Percentiles rank a stretch among this genome's conserved stretches.
Conservation (phyloP, 2,888 invertebrate species). For the Girardia tigrina region DNA sequence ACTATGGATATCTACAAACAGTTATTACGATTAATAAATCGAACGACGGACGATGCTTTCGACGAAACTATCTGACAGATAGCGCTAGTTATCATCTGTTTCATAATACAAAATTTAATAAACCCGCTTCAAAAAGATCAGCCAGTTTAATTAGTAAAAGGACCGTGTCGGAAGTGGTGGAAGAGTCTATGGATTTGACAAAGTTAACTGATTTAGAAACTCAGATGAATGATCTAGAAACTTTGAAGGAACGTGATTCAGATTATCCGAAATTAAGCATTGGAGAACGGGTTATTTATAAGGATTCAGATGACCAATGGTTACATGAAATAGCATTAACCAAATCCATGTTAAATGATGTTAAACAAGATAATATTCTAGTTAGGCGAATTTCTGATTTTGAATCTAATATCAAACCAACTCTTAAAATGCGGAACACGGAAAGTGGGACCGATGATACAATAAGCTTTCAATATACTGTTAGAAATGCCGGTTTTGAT, state of each 20-base stretch:
- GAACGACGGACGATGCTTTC: neutral
- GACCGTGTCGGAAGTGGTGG: neutral
- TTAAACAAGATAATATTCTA: neutral
- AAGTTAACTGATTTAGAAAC: neutral
- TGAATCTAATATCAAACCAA: too few species aligned
- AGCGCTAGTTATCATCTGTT: neutral
- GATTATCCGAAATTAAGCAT: neutral
- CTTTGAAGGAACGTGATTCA: neutral
- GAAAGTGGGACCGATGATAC: too few species aligned
- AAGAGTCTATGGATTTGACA: neutral
- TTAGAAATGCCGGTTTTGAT: too few species aligned
- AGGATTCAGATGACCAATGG: neutral
- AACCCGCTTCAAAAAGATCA: too few species aligned
- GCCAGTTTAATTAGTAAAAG: neutral
- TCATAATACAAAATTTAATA: too few species aligned
- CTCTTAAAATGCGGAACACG: too few species aligned
- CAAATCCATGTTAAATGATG: neutral
- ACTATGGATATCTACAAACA: neutral
- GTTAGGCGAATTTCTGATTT: too few species aligned
- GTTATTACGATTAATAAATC: conserved; percentile 1
- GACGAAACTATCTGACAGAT: neutral
- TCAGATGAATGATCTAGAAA: neutral
- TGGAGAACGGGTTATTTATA: neutral
- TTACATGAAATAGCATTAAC: neutral
- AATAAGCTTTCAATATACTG: too few species aligned